Evolutionary conservation across 2,888 invertebrate species (phyloP), one percentile per base, ranked within the genome.

Genomic region (Muschampia staudingeri): DNA sequence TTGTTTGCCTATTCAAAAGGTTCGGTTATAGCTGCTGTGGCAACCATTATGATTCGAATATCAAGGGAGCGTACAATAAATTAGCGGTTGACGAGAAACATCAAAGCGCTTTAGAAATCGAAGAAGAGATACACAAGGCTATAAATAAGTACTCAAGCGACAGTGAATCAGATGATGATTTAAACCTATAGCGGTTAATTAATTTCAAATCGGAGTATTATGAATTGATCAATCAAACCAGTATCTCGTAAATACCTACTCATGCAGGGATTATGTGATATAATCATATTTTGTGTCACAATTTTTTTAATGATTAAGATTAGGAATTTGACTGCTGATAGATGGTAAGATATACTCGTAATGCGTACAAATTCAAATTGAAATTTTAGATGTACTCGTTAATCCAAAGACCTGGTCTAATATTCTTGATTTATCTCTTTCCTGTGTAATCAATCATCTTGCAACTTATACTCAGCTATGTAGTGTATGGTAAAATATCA

Each of bases 41-140:
- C n/a, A 91, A 92, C 52, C 88, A 94, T 87, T 95, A 95, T 81
- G 90, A 91, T 76, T 91, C 93, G 11, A 95, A 95, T 85, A 90
- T 94, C 37, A 93, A 91, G 71, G 92, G 92, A 78, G 93, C 93
- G 11, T 97, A 97, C 88, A 94, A 95, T 76, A 96, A 95, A 88
- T 90, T 97, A 78, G 94, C 96, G 30, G 92, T 90, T 61, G 95
- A 96, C 85, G 97, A 97, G 19, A 94, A 94, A 87, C 89, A 92
- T 79, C 95, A 95, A 80, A 94, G 92, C 80, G 95, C 95, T 30
- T 86, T 93, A 42, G 96, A 96, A 82, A 92, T 97, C 37, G 96
- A 96, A 87, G 92, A 95, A 40, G 97, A 96, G 88, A 96, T 97
- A 85, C 92, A 94, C 70, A 94, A 95, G 80, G 97, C 96, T 85